Percentiles rank a stretch among this genome's conserved stretches.
These are phyloP conservation scores for Cyanistes caeruleus DNA, from an alignment of 2,113 vertebrate genomes.

Conservation along the genomic window DNA sequence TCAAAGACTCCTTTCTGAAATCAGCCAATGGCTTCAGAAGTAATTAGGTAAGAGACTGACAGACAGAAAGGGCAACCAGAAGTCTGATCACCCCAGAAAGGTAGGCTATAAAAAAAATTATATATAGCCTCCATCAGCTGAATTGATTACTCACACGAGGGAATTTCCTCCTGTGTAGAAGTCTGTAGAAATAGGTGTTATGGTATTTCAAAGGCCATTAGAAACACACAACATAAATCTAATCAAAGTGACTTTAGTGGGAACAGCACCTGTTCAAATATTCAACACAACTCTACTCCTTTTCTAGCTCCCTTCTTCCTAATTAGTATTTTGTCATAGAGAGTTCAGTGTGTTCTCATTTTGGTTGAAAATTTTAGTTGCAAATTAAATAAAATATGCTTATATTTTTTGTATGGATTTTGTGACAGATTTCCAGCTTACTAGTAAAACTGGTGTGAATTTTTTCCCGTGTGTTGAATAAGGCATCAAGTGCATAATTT, in stretches of 20 bases:
- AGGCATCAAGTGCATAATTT: not conserved
- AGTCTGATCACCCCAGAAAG: not conserved
- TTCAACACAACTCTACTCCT: not conserved
- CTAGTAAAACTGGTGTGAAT: not conserved
- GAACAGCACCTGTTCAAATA: not conserved
- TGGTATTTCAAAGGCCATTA: not conserved
- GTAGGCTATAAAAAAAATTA: not conserved
- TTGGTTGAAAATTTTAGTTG: not conserved
- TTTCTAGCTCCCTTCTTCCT: not conserved
- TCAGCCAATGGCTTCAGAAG: not conserved
- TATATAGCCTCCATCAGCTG: fast-evolving
- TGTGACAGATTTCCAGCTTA: not conserved
- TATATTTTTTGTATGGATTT: not conserved
- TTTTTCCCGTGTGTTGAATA: not conserved
- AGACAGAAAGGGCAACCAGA: not conserved
- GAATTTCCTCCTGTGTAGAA: not conserved
- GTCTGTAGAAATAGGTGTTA: not conserved
- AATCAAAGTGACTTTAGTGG: not conserved
- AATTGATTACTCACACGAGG: not conserved
- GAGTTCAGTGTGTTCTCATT: not conserved
- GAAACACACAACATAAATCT: not conserved
- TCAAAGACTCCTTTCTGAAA: not conserved
- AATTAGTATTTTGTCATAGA: not conserved
- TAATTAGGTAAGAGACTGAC: not conserved
- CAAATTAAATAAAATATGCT: not conserved